phyloP scores from a whole-genome alignment of 2,797 vertebrate species.

The Schizothorax lantsangensis region DNA sequence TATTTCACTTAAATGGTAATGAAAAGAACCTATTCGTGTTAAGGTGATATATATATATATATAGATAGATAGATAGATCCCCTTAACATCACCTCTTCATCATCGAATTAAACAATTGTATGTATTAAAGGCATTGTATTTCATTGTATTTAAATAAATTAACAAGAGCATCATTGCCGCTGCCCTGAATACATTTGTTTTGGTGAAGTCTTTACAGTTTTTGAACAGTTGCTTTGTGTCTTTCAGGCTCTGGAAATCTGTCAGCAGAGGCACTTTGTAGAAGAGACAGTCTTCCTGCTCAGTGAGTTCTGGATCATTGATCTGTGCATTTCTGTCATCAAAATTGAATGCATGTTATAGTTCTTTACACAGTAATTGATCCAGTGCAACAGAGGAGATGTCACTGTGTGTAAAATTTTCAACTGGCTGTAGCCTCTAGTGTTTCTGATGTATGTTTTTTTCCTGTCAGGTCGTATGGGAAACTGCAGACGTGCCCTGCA shows the following conservation, averaged over 20 bases:
- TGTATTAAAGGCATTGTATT: background rate
- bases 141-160: background rate
- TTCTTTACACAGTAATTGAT: background rate
- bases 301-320: slow-evolving; percentile 81
- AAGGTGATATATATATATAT: no score
- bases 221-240: background rate
- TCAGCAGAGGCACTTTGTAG: slow-evolving; percentile 97
- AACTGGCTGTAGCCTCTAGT: background rate
- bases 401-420: background rate
- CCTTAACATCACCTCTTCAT: background rate
- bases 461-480: slow-evolving; percentile 91
- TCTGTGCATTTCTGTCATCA: slow-evolving; percentile 19
- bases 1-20: no score
- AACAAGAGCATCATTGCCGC: background rate
- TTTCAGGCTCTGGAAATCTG: slow-evolving; percentile 96
- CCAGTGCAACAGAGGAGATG: background rate
- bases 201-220: background rate
- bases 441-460: background rate
- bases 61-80: no score
- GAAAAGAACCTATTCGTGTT: no score
- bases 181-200: background rate
- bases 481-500: slow-evolving; percentile 95
- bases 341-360: background rate
- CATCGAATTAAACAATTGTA: background rate
- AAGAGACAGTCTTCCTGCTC: slow-evolving; percentile 96